Percentiles rank a stretch among this genome's conserved stretches.
These are phyloP conservation scores for Caradrina clavipalpis DNA, from an alignment of 2,888 invertebrate genomes.

Conservation along the genomic window DNA sequence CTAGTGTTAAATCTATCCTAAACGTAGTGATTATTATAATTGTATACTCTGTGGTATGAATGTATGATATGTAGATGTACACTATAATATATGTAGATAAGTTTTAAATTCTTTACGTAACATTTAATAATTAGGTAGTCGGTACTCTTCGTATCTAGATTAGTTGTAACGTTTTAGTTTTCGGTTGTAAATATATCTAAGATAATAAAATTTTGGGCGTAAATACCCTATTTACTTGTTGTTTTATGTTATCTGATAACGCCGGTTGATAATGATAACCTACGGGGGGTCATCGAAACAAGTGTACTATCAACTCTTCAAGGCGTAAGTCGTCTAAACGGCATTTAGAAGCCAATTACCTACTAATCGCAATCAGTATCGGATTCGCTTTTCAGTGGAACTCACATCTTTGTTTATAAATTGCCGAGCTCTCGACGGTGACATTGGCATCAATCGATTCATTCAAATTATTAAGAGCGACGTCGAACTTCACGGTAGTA, in stretches of 20 bases:
- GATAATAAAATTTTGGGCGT: not conserved
- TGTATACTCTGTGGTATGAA: no score
- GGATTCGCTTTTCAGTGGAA: slow-evolving; percentile 43
- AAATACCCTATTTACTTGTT: not conserved
- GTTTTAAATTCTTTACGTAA: slow-evolving; percentile 52
- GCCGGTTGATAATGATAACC: slow-evolving; percentile 44
- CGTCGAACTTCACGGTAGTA: slow-evolving; percentile 43
- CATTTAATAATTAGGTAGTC: slow-evolving; percentile 28
- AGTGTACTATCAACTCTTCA: slow-evolving; percentile 8
- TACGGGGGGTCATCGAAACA: slow-evolving; percentile 33
- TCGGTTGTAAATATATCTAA: not conserved
- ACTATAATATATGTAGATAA: slow-evolving; percentile 8
- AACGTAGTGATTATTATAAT: no score
- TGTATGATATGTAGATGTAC: no score
- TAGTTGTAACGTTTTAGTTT: slow-evolving; percentile 1
- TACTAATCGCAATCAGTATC: slow-evolving; percentile 49
- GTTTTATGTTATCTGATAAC: slow-evolving; percentile 21
- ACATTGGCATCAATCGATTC: slow-evolving; percentile 44
- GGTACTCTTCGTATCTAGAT: not conserved
- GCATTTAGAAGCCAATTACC: slow-evolving; percentile 2
- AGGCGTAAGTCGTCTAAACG: slow-evolving; percentile 14
- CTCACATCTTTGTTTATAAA: slow-evolving; percentile 60
- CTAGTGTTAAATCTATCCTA: no score
- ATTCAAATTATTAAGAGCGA: slow-evolving; percentile 26
- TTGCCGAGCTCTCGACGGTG: slow-evolving; percentile 34